Evolutionary conservation across 2,888 invertebrate species (phyloP).

Genomic region (Eristalis intricaria): DNA sequence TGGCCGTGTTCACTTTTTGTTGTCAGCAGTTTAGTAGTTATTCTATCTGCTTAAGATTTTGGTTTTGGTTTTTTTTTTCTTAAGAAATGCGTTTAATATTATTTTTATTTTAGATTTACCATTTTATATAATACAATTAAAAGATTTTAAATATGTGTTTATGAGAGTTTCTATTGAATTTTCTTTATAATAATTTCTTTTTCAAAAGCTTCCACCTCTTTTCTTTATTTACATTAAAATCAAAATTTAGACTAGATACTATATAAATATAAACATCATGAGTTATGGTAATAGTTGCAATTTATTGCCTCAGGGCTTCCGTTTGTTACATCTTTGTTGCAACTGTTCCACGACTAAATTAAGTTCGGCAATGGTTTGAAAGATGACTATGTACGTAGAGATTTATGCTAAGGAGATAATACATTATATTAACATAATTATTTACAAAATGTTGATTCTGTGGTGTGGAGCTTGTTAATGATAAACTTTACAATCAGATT

Average conservation of each 20-base stretch:
- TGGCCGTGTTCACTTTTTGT: conserved; percentile 34
- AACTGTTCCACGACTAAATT: conserved; percentile 17
- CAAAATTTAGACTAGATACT: conserved; percentile 39
- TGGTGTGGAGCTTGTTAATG: conserved; percentile 30
- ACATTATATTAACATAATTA: conserved; percentile 46
- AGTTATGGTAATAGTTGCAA: conserved; percentile 56
- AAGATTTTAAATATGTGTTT: conserved; percentile 46
- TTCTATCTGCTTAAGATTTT: conserved; percentile 5
- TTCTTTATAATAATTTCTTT: not conserved
- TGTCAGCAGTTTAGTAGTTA: conserved; percentile 25
- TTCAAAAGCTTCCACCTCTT: not conserved
- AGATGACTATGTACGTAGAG: conserved; percentile 27
- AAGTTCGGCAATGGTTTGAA: conserved; percentile 4
- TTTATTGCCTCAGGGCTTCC: conserved; percentile 29
- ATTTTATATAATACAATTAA: conserved; percentile 48
- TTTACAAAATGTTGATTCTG: conserved; percentile 50
- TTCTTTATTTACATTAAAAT: conserved; percentile 45
- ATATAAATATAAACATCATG: conserved; percentile 64
- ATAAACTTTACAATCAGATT: conserved; percentile 69
- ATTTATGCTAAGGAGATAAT: conserved; percentile 16
- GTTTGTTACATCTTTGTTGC: conserved; percentile 15
- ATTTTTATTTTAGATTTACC: not conserved
- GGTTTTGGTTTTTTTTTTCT: conserved; percentile 10
- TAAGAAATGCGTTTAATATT: not conserved
- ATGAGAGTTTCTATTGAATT: conserved; percentile 39